Base-by-base conservation (phyloP, 2,888 invertebrate genomes). In the Tetragonisca angustula region DNA sequence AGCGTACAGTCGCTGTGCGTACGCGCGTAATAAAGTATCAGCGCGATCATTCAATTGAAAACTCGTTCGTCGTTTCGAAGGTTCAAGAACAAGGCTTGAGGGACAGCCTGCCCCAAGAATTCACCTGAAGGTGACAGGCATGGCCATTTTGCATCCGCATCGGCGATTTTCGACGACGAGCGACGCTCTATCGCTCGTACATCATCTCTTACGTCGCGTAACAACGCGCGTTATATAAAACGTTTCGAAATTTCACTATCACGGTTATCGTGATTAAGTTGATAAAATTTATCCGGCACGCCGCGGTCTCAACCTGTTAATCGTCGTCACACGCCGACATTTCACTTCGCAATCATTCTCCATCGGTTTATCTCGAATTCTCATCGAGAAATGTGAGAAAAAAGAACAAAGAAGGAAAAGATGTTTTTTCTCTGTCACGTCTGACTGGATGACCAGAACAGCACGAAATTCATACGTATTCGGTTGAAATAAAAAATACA, bases 21-120 rank as follows among this genome's bases (percentile, higher is more conserved):
- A 71, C 43, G 36, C 2, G 68, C 75, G 74, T 84, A 84, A 88
- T 76, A 74, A 88, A 79, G 84, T 83, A 84, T 76, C 78, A 85
- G 62, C 71, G 83, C 74, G 81, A 88, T 88, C 84, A 88, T 88
- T 85, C 87, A 88, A 88, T 88, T 88, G 87, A 88, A 85, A 86
- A 83, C 62, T 70, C 67, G n/a, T n/a, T 71, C 72, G 81, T 49
- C 74, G 73, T 79, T 27, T 84, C 86, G 77, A 81, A 43, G 84
- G 81, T 84, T 84, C 81, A 79, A 86, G 86, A 86, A 81, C 84
- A 69, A 21, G 75, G 75, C 64, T 15, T 24, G 76, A 1, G 43
- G 69, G 52, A 61, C 69, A 68, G 62, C 83, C 62, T 68, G 73
- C 70, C 36, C 54, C 70, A 65, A 79, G 74, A 74, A 73, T 79